Base-by-base conservation (phyloP, 2,888 invertebrate species). In the Eupithecia subfuscata region DNA sequence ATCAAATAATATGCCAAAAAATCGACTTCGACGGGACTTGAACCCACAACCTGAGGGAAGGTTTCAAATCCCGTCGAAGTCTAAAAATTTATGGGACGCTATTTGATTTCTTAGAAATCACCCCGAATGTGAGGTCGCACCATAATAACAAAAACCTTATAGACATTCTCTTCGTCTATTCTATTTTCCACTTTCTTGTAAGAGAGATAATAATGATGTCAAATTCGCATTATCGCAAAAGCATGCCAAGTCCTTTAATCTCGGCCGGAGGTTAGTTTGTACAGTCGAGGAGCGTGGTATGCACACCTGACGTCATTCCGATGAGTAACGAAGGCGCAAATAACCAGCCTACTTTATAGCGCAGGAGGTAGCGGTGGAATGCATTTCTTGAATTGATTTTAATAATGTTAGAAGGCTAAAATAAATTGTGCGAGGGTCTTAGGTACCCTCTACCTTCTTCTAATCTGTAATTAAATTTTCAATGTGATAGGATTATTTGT, bases 261-360 rank as follows among this genome's bases (percentile, higher is more conserved):
- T 77, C 82, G 80, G 81, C 84, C 83, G 79, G 81, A 67, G 81
- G 80, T 79, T 75, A 77, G 84, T 86, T 86, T 88, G 86, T 84
- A 85, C 87, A 84, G 78, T 84, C 85, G 82, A 84, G 81, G 84
- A 85, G 69, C 48, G 25, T 75, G 85, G 85, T 85, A 86, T 87
- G 83, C 81, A 80, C 79, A 74, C 79, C 71, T 78, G 80, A 72
- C 76, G 73, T 80, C 79, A 84, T 71, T 37, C 77, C 69, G 74
- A 83, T 86, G 85, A 84, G 81, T 85, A 87, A 86, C 73, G 74
- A 73, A 75, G 78, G 75, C 76, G 75, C 78, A 85, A 85, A 85
- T 84, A 86, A 80, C 87, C 82, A 76, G 69, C 80, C 80, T 80
- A 82, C 74, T 80, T 81, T 75, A 25, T 84, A 82, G 81, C 73